Base-by-base conservation (phyloP, 2,797 vertebrate species). In the Sebastiscus tertius region DNA sequence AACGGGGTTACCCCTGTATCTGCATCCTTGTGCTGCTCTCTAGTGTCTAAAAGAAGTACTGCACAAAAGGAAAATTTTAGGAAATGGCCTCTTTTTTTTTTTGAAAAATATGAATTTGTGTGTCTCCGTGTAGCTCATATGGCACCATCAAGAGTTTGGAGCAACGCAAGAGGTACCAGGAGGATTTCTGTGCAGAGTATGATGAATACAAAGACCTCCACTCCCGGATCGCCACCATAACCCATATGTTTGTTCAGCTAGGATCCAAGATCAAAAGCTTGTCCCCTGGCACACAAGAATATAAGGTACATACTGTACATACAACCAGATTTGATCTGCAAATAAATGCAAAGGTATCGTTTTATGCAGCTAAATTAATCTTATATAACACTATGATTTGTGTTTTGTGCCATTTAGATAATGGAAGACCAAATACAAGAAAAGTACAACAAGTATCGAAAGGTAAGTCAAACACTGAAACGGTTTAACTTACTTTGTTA, bases 341-440 rank as follows among this genome's bases (percentile, higher is more conserved):
- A 55, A 7, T 36, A 18, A 36, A 31, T 80, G 60, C 24, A 36
- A 4, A 26, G 1, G 10, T 29, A 10, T 60, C 5, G 10, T 39
- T 59, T 46, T 42, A 42, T 67, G 14, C 12, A 31, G 12, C 12
- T 13, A 20, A 54, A 27, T 58, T 6, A 31, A 65, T 72, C 63
- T 54, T 60, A 16, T 13, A 10, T 13, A 27, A 11, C 31, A 27
- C 26, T 31, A 6, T 6, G 72, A 6, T 63, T 67, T 82, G n/a
- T 81, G n/a, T 70, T 84, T 83, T 79, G 2, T 67, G 46, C 33
- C 12, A 14, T 94, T 92, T 91, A 97, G 97, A 90, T 94, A 49
- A 95, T 97, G 88, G 97, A 97, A 93, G 95, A 96, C 27, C 96
- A 96, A 92, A 97, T 97, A 90, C 89, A 96, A 82, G 93, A 96